Base-by-base conservation (phyloP, 2,888 invertebrate genomes). In the Apamea epomidion region DNA sequence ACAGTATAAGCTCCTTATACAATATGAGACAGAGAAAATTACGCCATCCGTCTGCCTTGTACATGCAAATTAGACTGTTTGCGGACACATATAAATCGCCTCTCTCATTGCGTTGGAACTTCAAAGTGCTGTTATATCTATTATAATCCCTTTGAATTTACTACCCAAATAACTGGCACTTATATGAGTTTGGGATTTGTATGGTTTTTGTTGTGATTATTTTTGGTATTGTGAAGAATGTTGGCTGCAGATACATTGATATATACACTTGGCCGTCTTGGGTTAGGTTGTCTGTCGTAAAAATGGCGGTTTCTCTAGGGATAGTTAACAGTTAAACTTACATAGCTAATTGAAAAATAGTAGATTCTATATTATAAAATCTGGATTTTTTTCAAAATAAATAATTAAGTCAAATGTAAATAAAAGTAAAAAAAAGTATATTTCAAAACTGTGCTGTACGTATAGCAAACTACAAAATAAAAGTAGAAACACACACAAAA, bases 61-160 rank as follows among this genome's bases (percentile, higher is more conserved):
- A 92, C 92, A 93, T 93, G 93, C 93, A 94, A 94, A 94, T 94
- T 94, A 94, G 93, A 94, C 93, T 93, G 93, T 92, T 94, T 94
- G 94, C 91, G 93, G 93, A 92, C 92, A 91, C 91, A 89, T 93
- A 93, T 94, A 94, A 93, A 93, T 94, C 93, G 92, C 90, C 90
- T 88, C 90, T 90, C 83, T 88, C 88, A 90, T 90, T 91, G 90
- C 87, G 90, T 90, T 85, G 89, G 89, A 87, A 91, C 89, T 91
- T 90, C 87, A 90, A 91, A 90, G 89, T 85, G 81, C 76, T 89
- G 84, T 87, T 83, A 89, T 81, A 86, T 87, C 88, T 88, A 87
- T 84, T 88, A 84, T 90, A 90, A 90, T 87, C 87, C 89, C 80
- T 90, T 90, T 89, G 85, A 76, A 90, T 88, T 88, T 86, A 90